A percentile compares a stretch with the other conserved stretches of the same genome.
phyloP scores from a whole-genome alignment of 2,888 invertebrate genomes.

The Drosophila suboccidentalis region DNA sequence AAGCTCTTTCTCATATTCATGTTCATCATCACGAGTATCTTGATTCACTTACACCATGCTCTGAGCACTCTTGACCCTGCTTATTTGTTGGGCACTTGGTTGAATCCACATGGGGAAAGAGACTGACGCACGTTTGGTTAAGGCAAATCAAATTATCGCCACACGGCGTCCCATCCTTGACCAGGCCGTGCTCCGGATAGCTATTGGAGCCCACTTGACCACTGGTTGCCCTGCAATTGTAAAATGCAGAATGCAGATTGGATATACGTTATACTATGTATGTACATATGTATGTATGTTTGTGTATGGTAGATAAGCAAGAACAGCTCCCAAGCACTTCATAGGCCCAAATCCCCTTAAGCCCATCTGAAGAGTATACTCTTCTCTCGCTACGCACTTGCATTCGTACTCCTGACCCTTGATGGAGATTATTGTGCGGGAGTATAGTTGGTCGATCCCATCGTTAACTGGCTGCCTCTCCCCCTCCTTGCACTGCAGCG shows the following conservation, averaged over 20 bases:
- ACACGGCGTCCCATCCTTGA: slow-evolving; percentile 97
- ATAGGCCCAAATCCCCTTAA: background rate
- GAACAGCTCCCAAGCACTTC: background rate
- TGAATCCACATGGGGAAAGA: slow-evolving; percentile 93
- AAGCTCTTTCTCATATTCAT: background rate
- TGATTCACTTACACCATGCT: slow-evolving; percentile 93
- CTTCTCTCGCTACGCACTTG: slow-evolving; percentile 91
- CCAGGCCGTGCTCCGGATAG: slow-evolving; percentile 93
- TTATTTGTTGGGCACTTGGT: slow-evolving; percentile 96
- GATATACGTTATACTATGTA: background rate
- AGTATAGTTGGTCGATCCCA: slow-evolving; percentile 93
- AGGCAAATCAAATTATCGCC: slow-evolving; percentile 97
- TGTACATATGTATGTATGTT: no score
- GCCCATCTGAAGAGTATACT: slow-evolving; percentile 3
- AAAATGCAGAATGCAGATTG: background rate
- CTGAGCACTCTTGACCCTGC: slow-evolving; percentile 95
- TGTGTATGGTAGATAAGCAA: background rate
- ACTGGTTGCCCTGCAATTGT: slow-evolving; percentile 89
- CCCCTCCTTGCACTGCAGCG: slow-evolving; percentile 97
- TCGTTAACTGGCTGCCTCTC: slow-evolving; percentile 92
- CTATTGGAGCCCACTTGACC: slow-evolving; percentile 89
- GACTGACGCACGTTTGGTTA: slow-evolving; percentile 95
- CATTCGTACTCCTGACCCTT: slow-evolving; percentile 96
- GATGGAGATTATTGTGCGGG: slow-evolving; percentile 95
- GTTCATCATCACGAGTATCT: background rate